These are phyloP conservation scores for Embiotoca jacksoni DNA, from an alignment of 2,113 vertebrate genomes.

Conservation along the genomic window DNA sequence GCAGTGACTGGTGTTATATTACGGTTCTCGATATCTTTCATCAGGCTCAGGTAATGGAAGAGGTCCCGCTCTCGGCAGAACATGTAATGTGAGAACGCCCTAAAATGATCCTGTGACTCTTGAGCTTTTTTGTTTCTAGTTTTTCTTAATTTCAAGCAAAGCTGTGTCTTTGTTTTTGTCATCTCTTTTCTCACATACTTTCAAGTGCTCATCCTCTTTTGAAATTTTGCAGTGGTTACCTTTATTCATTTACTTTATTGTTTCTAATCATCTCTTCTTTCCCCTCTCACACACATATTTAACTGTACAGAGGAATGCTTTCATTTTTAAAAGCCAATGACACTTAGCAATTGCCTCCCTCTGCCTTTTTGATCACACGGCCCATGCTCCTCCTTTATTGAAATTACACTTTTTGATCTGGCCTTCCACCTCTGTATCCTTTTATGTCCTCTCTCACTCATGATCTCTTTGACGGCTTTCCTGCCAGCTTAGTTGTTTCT, in stretches of 20 bases:
- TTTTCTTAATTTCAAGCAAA: neutral
- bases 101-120: slow-evolving; percentile 11
- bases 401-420: slow-evolving; percentile 47
- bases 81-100: slow-evolving; percentile 2
- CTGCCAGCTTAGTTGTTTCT: slow-evolving; percentile 29
- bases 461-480: slow-evolving; percentile 51
- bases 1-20: slow-evolving; percentile 8
- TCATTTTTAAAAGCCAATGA: slow-evolving; percentile 49
- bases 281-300: neutral
- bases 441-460: slow-evolving; percentile 53
- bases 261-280: slow-evolving; percentile 3
- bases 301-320: slow-evolving; percentile 3
- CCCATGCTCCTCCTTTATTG: slow-evolving; percentile 33
- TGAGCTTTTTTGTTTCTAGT: rapidly evolving
- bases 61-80: neutral
- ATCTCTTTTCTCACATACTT: neutral
- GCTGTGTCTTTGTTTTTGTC: neutral
- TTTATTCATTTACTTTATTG: neutral
- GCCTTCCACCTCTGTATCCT: slow-evolving; percentile 28
- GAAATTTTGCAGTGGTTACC: neutral
- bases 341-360: slow-evolving; percentile 5
- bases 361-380: slow-evolving; percentile 25
- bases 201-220: neutral
- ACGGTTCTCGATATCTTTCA: slow-evolving; percentile 1
- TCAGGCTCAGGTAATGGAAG: slow-evolving; percentile 1